These are phyloP conservation scores for Oplegnathus fasciatus DNA, from an alignment of 2,113 vertebrate species.

Conservation along the genomic window DNA sequence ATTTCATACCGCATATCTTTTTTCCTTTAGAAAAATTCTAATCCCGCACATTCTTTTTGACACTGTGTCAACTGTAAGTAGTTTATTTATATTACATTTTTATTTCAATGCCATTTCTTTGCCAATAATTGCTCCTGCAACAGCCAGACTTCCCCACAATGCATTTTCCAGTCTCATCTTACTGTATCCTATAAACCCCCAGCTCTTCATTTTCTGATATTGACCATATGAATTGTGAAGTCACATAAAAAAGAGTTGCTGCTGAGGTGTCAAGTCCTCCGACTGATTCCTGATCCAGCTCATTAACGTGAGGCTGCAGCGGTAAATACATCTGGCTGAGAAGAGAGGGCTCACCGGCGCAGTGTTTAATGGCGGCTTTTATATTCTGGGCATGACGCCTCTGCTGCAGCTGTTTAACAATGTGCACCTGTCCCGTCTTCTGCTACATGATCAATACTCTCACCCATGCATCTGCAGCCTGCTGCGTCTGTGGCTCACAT, in stretches of 20 bases:
- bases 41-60: background rate
- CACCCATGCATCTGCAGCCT: slow-evolving; percentile 26
- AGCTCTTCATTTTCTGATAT: slow-evolving; percentile 8
- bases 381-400: slow-evolving; percentile 64
- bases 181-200: background rate
- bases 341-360: slow-evolving; percentile 23
- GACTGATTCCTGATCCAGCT: slow-evolving; percentile 47
- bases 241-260: background rate
- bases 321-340: slow-evolving; percentile 56
- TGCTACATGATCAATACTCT: slow-evolving; percentile 50
- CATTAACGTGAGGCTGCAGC: slow-evolving; percentile 37
- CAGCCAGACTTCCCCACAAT: background rate
- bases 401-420: slow-evolving; percentile 62
- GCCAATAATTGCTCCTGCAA: background rate
- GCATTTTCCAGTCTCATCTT: rapidly evolving
- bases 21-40: background rate
- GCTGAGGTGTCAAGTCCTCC: slow-evolving; percentile 30
- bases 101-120: background rate
- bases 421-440: slow-evolving; percentile 54
- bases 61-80: background rate
- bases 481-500: slow-evolving; percentile 24
- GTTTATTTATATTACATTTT: background rate
- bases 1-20: background rate
- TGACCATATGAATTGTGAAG: background rate
- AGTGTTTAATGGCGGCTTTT: slow-evolving; percentile 62